A percentile compares a stretch with the other conserved stretches of the same genome.
Evolutionary conservation across 1,140 invertebrate species (phyloP).

Genomic region (Drosophila miranda): DNA sequence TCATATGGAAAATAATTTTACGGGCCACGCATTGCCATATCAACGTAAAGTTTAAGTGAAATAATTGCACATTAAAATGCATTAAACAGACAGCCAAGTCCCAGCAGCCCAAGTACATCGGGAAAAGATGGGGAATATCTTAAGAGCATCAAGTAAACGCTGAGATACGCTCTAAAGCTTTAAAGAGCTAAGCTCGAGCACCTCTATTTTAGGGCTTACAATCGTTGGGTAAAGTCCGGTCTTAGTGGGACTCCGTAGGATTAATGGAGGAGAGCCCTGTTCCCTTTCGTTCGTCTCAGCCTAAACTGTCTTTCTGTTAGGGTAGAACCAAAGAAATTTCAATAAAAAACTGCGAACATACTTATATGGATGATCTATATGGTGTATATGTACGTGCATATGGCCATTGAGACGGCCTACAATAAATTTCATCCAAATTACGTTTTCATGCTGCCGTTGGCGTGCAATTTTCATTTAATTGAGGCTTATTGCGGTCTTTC

Average conservation of each 20-base stretch:
- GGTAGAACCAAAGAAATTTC: not conserved
- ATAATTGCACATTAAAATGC: constrained; percentile 67
- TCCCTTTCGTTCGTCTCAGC: too few species aligned
- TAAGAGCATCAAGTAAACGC: not conserved
- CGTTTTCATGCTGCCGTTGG: constrained; percentile 53
- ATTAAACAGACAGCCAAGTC: constrained; percentile 34
- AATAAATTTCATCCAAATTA: constrained; percentile 74
- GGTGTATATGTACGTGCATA: constrained; percentile 22
- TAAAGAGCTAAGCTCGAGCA: too few species aligned
- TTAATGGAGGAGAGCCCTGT: too few species aligned
- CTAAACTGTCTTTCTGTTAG: not conserved
- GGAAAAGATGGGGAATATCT: constrained; percentile 6
- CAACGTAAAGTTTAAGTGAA: constrained; percentile 54
- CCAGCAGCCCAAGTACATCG: constrained; percentile 7
- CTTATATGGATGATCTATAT: constrained; percentile 33
- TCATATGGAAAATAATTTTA: constrained; percentile 53
- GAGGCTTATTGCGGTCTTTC: constrained; percentile 64
- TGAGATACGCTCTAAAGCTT: constrained; percentile 1
- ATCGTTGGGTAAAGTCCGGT: too few species aligned
- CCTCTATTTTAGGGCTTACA: too few species aligned
- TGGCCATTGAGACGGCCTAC: constrained; percentile 46
- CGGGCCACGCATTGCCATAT: constrained; percentile 47
- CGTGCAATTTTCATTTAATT: constrained; percentile 74
- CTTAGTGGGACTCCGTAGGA: too few species aligned
- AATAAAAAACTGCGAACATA: constrained; percentile 19